phyloP scores from a whole-genome alignment of 37 sponge, comb jelly and placozoan genomes.

The Aphrocallistes beatrix region DNA sequence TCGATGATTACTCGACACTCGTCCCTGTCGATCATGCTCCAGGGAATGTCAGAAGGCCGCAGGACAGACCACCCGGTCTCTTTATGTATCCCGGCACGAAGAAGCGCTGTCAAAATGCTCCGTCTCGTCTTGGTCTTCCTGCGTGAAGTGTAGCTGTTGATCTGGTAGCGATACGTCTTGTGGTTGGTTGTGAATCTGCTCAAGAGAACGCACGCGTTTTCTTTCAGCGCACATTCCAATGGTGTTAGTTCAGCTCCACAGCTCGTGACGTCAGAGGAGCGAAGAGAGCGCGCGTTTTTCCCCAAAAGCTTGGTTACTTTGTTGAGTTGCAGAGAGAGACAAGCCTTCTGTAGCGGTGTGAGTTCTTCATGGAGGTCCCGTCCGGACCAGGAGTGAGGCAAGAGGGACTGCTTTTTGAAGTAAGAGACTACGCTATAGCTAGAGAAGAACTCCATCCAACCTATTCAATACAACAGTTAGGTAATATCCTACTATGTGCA shows the following conservation, averaged over 20 bases:
- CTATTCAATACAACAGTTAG: neutral
- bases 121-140: neutral
- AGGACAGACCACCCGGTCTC: neutral
- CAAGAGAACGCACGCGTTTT: neutral
- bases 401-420: neutral
- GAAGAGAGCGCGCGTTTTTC: neutral
- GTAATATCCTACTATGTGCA: neutral
- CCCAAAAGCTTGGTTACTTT: neutral
- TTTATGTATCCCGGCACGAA: neutral
- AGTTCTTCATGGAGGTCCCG: neutral
- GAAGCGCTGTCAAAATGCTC: neutral
- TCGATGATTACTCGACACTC: neutral
- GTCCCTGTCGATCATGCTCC: neutral
- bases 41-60: neutral
- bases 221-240: neutral
- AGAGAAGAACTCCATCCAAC: too few species aligned
- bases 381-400: neutral
- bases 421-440: neutral
- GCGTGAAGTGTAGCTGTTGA: neutral
- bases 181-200: neutral
- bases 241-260: neutral
- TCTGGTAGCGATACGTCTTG: neutral
- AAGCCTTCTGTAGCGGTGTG: neutral
- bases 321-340: neutral
- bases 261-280: neutral